Conservation (phyloP, 2,888 invertebrate species). For the Leptopilina myrica region DNA sequence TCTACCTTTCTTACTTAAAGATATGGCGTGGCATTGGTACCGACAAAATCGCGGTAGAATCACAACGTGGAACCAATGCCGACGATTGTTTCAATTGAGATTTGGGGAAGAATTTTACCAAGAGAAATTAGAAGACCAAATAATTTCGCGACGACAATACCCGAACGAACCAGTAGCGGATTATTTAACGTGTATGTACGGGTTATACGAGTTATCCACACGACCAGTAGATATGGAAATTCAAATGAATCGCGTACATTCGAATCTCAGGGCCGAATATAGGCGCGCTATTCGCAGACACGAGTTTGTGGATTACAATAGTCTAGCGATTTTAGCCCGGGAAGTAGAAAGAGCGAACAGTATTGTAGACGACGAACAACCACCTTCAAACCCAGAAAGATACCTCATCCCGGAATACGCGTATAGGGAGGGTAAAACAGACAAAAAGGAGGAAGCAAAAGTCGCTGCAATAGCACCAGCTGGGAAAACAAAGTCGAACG, state of each 20-base stretch:
- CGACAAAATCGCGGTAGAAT: not conserved
- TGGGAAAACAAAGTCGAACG: not conserved
- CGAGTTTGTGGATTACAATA: slow-evolving; percentile 36
- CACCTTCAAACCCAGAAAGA: not conserved
- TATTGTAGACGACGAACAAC: not conserved
- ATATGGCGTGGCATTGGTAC: slow-evolving; percentile 44
- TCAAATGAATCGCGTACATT: slow-evolving; percentile 43
- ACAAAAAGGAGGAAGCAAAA: not conserved
- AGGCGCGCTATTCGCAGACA: slow-evolving; percentile 11
- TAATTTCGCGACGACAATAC: slow-evolving; percentile 33
- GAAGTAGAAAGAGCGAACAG: slow-evolving; percentile 2
- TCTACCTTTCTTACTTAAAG: slow-evolving; percentile 25
- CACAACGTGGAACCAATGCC: slow-evolving; percentile 43
- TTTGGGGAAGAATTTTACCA: slow-evolving; percentile 38
- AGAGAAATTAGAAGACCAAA: slow-evolving; percentile 31
- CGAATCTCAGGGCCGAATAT: slow-evolving; percentile 43
- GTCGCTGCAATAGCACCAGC: not conserved
- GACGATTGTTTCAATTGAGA: not conserved
- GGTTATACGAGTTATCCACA: slow-evolving; percentile 26
- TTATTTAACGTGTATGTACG: slow-evolving; percentile 40
- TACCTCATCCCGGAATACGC: not conserved
- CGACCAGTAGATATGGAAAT: slow-evolving; percentile 1
- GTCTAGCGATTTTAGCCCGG: not conserved
- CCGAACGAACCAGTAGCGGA: slow-evolving; percentile 33
- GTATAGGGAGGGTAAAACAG: not conserved